A percentile compares a stretch with the other conserved stretches of the same genome.
Conservation (phyloP, 2,888 invertebrate species). For the Cephus pulcher region DNA sequence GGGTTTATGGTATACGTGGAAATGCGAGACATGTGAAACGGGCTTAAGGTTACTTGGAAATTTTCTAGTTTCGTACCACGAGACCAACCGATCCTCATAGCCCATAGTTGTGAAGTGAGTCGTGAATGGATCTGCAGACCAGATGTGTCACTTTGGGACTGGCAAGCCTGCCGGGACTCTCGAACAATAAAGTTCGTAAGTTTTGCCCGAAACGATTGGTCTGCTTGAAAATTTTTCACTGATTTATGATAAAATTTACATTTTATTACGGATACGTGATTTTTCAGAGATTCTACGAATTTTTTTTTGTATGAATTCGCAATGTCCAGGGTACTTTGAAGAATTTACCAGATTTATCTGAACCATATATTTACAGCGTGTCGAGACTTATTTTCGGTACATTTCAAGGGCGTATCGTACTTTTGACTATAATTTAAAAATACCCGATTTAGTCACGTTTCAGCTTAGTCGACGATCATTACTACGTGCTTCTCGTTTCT, state of each 20-base stretch:
- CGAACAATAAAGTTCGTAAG: not conserved
- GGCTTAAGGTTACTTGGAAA: not conserved
- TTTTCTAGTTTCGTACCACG: conserved; percentile 4
- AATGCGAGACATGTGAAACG: not conserved
- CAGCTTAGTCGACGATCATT: too few species aligned
- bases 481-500: too few species aligned
- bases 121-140: conserved; percentile 46
- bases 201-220: not conserved
- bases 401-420: conserved; percentile 8
- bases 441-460: conserved; percentile 18
- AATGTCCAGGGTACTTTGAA: too few species aligned
- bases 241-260: too few species aligned
- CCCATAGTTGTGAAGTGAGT: conserved; percentile 6
- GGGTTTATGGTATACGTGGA: too few species aligned
- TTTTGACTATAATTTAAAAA: conserved; percentile 13
- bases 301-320: conserved; percentile 4
- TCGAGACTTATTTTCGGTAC: not conserved
- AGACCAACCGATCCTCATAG: not conserved
- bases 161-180: not conserved
- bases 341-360: too few species aligned
- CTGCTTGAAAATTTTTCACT: too few species aligned
- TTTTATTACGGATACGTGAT: too few species aligned
- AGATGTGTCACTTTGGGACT: conserved; percentile 40
- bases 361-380: not conserved
- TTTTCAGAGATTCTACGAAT: not conserved